These are phyloP conservation scores for Congeria kusceri DNA, from an alignment of 2,888 invertebrate genomes.

Conservation along the genomic window DNA sequence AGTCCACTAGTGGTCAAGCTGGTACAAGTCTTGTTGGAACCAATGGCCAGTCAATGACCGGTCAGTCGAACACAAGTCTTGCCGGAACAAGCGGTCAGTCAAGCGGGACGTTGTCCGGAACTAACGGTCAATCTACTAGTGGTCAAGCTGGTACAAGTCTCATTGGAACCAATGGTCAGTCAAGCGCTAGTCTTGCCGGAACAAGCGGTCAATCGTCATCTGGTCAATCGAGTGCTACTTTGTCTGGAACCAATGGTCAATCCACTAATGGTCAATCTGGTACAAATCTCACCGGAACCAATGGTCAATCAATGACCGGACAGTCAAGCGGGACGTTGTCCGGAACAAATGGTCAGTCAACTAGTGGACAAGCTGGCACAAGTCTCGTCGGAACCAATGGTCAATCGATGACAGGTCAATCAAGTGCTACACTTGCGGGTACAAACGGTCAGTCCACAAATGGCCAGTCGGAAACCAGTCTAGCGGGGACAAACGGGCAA, in stretches of 20 bases:
- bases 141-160: not conserved
- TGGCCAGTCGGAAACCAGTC: too few relatives aligned
- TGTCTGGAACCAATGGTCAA: not conserved
- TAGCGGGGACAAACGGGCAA: too few relatives aligned
- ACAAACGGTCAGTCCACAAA: too few relatives aligned
- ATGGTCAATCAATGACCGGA: not conserved
- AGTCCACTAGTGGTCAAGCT: conserved; percentile 13
- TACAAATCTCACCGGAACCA: too few relatives aligned
- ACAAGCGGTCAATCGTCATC: conserved; percentile 10
- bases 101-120: not conserved
- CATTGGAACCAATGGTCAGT: not conserved
- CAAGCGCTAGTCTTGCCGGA: not conserved
- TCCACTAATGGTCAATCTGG: conserved; percentile 9
- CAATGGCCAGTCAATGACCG: not conserved
- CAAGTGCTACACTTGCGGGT: too few relatives aligned
- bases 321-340: conserved; percentile 31
- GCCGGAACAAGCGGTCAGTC: conserved; percentile 2
- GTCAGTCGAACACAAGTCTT: conserved; percentile 9
- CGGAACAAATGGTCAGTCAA: conserved; percentile 32
- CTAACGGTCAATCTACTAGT: conserved; percentile 3
- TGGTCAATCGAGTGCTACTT: not conserved
- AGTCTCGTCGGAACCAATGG: too few relatives aligned
- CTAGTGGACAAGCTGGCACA: not conserved
- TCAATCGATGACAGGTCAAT: too few relatives aligned
- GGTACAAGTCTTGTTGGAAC: not conserved